Percentiles rank a stretch among this genome's conserved stretches.
Conservation (phyloP, 2,888 invertebrate genomes). For the Eustalomyia histrio region DNA sequence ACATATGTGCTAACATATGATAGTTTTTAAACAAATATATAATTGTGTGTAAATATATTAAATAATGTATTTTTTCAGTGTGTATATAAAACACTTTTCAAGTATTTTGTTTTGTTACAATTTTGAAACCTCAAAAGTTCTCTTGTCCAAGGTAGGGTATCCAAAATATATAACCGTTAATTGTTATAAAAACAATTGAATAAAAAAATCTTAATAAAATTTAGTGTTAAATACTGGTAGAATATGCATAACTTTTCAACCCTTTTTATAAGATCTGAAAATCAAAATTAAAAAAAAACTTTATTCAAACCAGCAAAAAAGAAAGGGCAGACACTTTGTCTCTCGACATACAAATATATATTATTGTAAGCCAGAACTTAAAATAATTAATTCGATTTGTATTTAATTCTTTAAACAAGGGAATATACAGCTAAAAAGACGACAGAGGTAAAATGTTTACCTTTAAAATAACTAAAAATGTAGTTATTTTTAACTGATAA, state of each 20-base stretch:
- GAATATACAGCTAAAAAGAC: too few relatives aligned
- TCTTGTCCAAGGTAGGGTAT: neutral
- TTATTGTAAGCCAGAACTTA: neutral
- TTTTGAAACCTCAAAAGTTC: neutral
- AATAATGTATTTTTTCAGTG: too few relatives aligned
- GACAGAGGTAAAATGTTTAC: too few relatives aligned
- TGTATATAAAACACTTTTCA: too few relatives aligned
- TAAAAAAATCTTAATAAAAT: conserved; percentile 30
- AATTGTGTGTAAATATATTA: too few relatives aligned
- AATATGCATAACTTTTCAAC: conserved; percentile 37
- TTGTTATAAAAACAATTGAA: conserved; percentile 27
- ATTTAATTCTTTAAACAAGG: neutral
- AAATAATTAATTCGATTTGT: neutral
- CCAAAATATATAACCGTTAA: neutral
- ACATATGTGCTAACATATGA: too few relatives aligned
- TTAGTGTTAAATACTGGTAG: conserved; percentile 37
- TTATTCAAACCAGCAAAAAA: neutral
- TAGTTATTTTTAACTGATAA: too few relatives aligned
- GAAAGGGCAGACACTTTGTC: conserved; percentile 54
- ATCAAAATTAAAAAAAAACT: neutral
- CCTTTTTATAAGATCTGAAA: conserved; percentile 28
- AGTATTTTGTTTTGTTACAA: too few relatives aligned
- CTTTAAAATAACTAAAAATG: too few relatives aligned
- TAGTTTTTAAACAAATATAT: too few relatives aligned
- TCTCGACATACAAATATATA: conserved; percentile 11